A percentile compares a stretch with the other conserved stretches of the same genome.
These are phyloP conservation scores for Mimumesa dahlbomi DNA, from an alignment of 2,888 invertebrate species.

Conservation along the genomic window DNA sequence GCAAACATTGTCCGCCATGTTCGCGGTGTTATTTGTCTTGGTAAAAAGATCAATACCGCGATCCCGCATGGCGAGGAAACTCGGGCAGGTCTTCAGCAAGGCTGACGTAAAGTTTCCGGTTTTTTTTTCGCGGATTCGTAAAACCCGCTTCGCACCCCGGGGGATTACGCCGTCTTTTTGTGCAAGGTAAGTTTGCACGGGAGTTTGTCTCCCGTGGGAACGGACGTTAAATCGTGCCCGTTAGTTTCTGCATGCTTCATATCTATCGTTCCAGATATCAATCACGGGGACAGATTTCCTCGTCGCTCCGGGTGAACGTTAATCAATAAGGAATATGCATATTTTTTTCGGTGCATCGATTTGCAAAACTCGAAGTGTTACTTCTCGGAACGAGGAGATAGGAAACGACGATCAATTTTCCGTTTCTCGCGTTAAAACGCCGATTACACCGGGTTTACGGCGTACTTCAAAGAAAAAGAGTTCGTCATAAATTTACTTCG, in stretches of 20 bases:
- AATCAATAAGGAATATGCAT: background rate
- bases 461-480: no score
- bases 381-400: no score
- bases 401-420: no score
- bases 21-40: no score
- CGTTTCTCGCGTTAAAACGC: no score
- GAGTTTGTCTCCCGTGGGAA: slow-evolving; percentile 2
- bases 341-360: no score
- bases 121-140: slow-evolving; percentile 14
- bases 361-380: no score
- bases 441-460: no score
- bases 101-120: slow-evolving; percentile 15
- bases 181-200: background rate
- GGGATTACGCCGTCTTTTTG: slow-evolving; percentile 3
- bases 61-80: background rate
- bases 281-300: background rate
- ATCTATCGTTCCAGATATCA: slow-evolving; percentile 3
- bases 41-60: background rate
- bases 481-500: no score
- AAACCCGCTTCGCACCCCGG: background rate
- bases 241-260: slow-evolving; percentile 5
- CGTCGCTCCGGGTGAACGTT: background rate
- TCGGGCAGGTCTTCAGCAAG: background rate
- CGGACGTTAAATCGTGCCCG: background rate
- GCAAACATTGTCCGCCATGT: background rate